A percentile compares a stretch with the other conserved stretches of the same genome.
Conservation (phyloP, 2,797 vertebrate genomes). For the Rhinatrema bivittatum region DNA sequence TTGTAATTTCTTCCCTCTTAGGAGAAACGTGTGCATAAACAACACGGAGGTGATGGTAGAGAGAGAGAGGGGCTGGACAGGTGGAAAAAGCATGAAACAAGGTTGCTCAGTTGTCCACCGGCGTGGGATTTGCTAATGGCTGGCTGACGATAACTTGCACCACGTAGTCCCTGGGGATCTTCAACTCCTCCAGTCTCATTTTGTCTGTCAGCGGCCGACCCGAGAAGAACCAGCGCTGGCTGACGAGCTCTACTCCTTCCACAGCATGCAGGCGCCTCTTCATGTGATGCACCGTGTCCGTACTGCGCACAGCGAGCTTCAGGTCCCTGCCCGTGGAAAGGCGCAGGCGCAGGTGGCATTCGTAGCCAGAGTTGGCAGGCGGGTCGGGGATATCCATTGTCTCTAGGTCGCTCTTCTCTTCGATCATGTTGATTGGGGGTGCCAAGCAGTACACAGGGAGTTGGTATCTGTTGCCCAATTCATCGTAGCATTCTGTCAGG, state of each 20-base stretch:
- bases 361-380: conserved; percentile 76
- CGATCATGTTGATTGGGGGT: conserved; percentile 95
- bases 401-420: conserved; percentile 85
- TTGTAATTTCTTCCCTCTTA: too few species aligned
- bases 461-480: conserved; percentile 97
- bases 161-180: conserved; percentile 96
- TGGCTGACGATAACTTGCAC: conserved; percentile 97
- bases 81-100: too few species aligned
- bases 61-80: conserved; percentile 13
- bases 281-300: conserved; percentile 91
- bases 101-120: conserved; percentile 76
- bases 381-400: conserved; percentile 81
- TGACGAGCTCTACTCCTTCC: conserved; percentile 75
- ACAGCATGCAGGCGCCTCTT: conserved; percentile 80
- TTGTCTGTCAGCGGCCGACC: conserved; percentile 91
- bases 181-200: conserved; percentile 92
- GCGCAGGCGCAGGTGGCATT: conserved; percentile 88
- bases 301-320: conserved; percentile 78
- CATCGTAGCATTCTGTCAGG: conserved; percentile 94
- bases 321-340: conserved; percentile 94
- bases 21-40: conserved; percentile 39
- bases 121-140: conserved; percentile 74
- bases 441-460: conserved; percentile 94
- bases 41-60: conserved; percentile 34
- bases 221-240: conserved; percentile 96